Base-by-base conservation (phyloP, 2,888 invertebrate genomes). In the Amaurobius ferox region DNA sequence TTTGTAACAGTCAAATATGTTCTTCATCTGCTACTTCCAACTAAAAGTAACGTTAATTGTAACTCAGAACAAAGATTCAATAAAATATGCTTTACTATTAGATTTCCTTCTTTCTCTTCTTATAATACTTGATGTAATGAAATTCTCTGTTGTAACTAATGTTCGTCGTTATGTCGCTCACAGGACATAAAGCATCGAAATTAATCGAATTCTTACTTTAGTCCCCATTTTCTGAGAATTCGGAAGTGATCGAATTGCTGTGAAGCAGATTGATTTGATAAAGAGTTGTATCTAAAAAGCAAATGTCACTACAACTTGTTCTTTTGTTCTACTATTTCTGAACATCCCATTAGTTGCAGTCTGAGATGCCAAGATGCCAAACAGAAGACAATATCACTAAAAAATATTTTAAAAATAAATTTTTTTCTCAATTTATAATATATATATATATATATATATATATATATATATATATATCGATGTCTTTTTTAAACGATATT, bases 21-120 rank as follows among this genome's bases (percentile, higher is more conserved):
- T 1, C 0, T 9, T 23, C 26, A 23, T 11, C 13, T 19, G 13
- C 26, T 13, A 35, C 23, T 7, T n/a, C 19, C 55, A 7, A 3
- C n/a, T 11, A 29, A 35, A 61, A 39, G 28, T 48, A 35, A 76
- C 66, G 66, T 76, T 67, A 76, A 76, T 76, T 67, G 44, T 44
- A 40, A 40, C 40, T 40, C 64, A 26, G 64, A 26, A 48, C 76
- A 44, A 19, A 66, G 66, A 76, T 76, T 67, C 48, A 76, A 76
- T 76, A 66, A 76, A 66, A 64, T 66, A 48, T 76, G 66, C 76
- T 67, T 76, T 32, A 67, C 66, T 74, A 3, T n/a, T n/a, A 48
- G 48, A 16, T 19, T 6, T 19, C 40, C n/a, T 19, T 7, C 16
- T 40, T 39, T 29, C 26, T 35, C 28, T 39, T 61, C 32, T 39